phyloP scores from a whole-genome alignment of 2,797 vertebrate genomes.

The Dendrocincla tyrannina region DNA sequence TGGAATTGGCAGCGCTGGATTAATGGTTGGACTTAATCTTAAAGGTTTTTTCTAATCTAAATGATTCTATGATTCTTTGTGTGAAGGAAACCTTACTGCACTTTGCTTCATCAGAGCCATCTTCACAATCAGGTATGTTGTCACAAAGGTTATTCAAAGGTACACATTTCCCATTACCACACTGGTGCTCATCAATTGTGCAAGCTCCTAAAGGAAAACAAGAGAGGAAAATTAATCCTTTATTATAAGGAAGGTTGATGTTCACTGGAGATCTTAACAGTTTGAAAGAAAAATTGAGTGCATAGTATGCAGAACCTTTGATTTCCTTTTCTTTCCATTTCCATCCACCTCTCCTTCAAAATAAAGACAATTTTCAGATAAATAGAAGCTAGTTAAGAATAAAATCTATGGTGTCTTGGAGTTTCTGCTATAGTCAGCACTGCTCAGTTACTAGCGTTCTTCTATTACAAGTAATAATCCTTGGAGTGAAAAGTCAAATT shows the following conservation, averaged over 20 bases:
- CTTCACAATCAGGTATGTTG: constrained; percentile 76
- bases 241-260: not conserved
- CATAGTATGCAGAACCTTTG: not conserved
- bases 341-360: not conserved
- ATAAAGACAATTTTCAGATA: not conserved
- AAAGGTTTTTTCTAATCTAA: not conserved
- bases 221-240: not conserved
- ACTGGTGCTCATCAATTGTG: constrained; percentile 76
- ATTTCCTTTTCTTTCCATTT: not conserved
- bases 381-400: not conserved
- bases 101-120: constrained; percentile 84
- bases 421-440: not conserved
- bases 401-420: not conserved
- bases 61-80: not conserved
- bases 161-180: constrained; percentile 83
- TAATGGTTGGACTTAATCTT: fast-evolving
- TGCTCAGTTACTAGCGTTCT: not conserved
- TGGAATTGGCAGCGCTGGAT: not conserved
- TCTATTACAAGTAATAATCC: not conserved
- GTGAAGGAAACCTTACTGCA: constrained; percentile 79
- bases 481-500: not conserved
- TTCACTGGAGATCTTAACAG: not conserved
- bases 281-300: not conserved
- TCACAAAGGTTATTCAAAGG: constrained; percentile 79
- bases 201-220: constrained; percentile 79